phyloP scores from a whole-genome alignment of 2,113 vertebrate genomes.

The Nesogale talazaci region DNA sequence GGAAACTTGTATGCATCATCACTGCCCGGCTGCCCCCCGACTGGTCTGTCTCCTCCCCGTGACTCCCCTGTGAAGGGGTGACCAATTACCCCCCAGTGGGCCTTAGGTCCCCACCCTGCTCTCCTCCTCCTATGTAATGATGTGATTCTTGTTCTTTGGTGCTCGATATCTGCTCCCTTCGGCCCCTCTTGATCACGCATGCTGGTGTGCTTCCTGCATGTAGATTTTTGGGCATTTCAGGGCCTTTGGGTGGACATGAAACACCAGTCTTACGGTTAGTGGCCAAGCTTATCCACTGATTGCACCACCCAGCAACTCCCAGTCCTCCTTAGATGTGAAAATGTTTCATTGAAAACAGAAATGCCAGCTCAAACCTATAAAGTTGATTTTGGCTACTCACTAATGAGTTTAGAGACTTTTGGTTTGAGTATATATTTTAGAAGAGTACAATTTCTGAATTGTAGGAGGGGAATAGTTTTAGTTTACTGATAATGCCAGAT shows the following conservation, averaged over 20 bases:
- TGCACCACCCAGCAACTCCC: background rate
- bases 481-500: background rate
- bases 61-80: too few relatives aligned
- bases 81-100: too few relatives aligned
- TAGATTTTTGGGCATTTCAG: background rate
- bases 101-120: too few relatives aligned
- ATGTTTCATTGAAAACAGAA: slow-evolving; percentile 17
- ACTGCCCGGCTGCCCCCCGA: too few relatives aligned
- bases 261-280: background rate
- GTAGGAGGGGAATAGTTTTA: background rate
- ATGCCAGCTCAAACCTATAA: background rate
- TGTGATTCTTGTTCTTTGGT: too few relatives aligned
- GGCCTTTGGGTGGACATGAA: background rate
- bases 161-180: too few relatives aligned
- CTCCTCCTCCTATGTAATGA: too few relatives aligned
- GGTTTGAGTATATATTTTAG: background rate
- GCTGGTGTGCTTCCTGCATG: too few relatives aligned
- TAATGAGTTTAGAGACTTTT: background rate
- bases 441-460: background rate
- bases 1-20: too few relatives aligned
- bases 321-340: background rate
- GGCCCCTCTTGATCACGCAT: too few relatives aligned
- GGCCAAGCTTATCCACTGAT: background rate
- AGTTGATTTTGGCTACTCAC: slow-evolving; percentile 18
- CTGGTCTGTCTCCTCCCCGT: too few relatives aligned